These are phyloP conservation scores for Cephus nigrinus DNA, from an alignment of 2,888 invertebrate species.

Conservation along the genomic window DNA sequence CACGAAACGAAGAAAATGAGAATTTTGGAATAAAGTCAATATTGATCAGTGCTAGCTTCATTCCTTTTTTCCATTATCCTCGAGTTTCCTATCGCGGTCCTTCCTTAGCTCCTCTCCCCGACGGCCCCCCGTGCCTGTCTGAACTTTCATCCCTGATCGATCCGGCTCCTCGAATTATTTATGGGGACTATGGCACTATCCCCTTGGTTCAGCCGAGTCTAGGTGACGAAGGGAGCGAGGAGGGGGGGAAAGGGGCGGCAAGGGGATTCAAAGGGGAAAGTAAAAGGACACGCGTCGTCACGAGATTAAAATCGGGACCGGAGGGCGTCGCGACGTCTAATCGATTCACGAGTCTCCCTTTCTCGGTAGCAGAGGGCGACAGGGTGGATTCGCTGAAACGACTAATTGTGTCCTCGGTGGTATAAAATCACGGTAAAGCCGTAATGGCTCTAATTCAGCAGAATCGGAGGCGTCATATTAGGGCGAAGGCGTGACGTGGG, in stretches of 20 bases:
- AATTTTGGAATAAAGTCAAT: neutral
- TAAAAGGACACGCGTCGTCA: neutral
- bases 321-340: neutral
- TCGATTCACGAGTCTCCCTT: neutral
- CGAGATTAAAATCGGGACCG: neutral
- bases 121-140: neutral
- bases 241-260: neutral
- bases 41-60: neutral
- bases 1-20: neutral
- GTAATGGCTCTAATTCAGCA: conserved; percentile 30
- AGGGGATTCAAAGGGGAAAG: neutral
- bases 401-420: conserved; percentile 30
- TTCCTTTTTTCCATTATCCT: neutral
- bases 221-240: neutral
- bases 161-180: neutral
- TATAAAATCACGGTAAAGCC: conserved; percentile 27
- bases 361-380: conserved; percentile 1
- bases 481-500: neutral
- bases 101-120: neutral
- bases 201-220: neutral
- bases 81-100: neutral
- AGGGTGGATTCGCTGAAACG: conserved; percentile 10
- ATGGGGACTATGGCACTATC: neutral
- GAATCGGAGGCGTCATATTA: conserved; percentile 9
- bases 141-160: neutral